A percentile compares a stretch with the other conserved stretches of the same genome.
phyloP scores from a whole-genome alignment of 2,888 invertebrate genomes.

The Dexiosoma caninum region DNA sequence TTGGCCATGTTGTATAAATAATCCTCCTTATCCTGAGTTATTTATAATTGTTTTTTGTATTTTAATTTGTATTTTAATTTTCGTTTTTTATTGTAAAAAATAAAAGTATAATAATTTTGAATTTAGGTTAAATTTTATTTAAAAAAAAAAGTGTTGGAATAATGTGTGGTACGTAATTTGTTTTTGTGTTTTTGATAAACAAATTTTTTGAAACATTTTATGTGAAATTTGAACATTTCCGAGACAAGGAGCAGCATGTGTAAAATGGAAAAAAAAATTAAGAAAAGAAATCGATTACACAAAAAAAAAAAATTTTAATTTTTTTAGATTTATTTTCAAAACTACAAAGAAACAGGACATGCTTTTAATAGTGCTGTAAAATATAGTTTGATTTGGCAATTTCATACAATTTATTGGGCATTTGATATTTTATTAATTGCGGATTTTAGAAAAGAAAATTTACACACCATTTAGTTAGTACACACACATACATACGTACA shows the following conservation, averaged over 20 bases:
- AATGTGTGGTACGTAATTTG: conserved; percentile 12
- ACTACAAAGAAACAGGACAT: conserved; percentile 20
- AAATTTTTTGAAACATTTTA: conserved; percentile 7
- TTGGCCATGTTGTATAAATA: conserved; percentile 45
- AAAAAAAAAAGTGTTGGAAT: background rate
- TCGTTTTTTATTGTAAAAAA: background rate
- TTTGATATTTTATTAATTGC: too few species aligned
- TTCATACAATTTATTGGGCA: too few species aligned
- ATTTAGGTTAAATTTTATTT: background rate
- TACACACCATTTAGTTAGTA: too few species aligned
- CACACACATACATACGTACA: too few species aligned
- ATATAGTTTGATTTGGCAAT: background rate
- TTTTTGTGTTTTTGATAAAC: conserved; percentile 4
- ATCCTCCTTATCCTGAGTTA: conserved; percentile 71
- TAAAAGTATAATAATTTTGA: conserved; percentile 17
- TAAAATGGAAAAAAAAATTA: conserved; percentile 37
- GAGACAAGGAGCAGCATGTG: conserved; percentile 47
- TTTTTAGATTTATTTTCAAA: background rate
- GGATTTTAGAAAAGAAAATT: too few species aligned
- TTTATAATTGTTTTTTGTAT: conserved; percentile 16
- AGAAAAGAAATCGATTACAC: conserved; percentile 41
- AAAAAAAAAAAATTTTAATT: conserved; percentile 15
- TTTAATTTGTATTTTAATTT: conserved; percentile 16
- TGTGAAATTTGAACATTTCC: conserved; percentile 17
- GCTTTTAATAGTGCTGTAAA: conserved; percentile 18